Base-by-base conservation (phyloP, 23 tunicate species). In the Halocynthia aurantium region DNA sequence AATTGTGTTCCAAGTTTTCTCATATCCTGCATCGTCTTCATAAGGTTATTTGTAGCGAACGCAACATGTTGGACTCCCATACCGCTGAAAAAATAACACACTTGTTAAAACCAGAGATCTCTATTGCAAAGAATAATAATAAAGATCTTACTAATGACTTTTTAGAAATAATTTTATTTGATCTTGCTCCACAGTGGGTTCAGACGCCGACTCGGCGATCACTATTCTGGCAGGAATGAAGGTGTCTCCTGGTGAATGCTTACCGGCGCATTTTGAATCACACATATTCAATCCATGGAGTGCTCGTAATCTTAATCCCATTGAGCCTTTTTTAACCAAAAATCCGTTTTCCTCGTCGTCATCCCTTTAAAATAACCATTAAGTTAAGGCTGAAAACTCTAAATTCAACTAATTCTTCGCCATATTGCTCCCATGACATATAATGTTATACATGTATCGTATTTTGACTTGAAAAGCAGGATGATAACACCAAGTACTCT, bases 1-100 rank as follows among this genome's bases (percentile, higher is more conserved):
- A 78, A 86, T 13, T 71, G 57, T 13, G 87, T 53, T n/a, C 93
- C 92, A 7, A 55, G 61, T 40, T 55, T 51, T 68, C 83, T 79
- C 50, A 92, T 75, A 22, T 52, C 69, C 40, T 82, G 76, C 7
- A 86, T 73, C 6, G 98, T 67, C 56, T 79, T 67, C 11, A 86
- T 63, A 66, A 92, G 79, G 75, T 92, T 80, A 53, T 68, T 75
- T 10, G 88, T 86, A 21, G 73, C 72, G 63, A 92, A 85, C 44
- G 89, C 98, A 52, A 92, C 79, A 53, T 92, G 98, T 57, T 92
- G 98, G 40, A 92, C 77, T 49, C 98, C 98, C 50, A 74, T 57
- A 60, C 87, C 87, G 15, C 84, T 75, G 67, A 82, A 82, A 50
- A 19, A 51, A 70, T 44, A 5, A 58, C 2, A 58, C 64, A 4